phyloP scores from a whole-genome alignment of 2,888 invertebrate species.

The Agrochola circellaris region DNA sequence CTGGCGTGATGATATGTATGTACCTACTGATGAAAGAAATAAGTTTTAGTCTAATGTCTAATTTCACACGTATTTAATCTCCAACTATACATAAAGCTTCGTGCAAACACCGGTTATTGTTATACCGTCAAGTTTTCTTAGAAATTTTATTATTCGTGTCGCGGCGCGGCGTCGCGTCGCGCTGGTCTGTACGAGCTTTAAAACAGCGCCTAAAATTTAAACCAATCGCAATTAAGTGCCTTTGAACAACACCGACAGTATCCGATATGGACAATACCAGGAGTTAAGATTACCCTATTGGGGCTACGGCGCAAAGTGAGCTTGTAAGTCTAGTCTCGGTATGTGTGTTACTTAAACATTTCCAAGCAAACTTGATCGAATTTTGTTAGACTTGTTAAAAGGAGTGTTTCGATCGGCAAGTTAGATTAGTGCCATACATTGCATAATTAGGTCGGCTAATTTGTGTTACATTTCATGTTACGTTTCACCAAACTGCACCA shows the following conservation, averaged over 20 bases:
- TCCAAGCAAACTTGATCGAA: neutral
- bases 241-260: slow-evolving; percentile 33
- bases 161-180: no score
- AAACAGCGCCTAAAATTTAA: slow-evolving; percentile 5
- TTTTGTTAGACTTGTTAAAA: neutral
- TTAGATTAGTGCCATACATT: no score
- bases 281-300: slow-evolving; percentile 43
- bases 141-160: no score
- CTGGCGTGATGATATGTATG: neutral
- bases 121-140: no score
- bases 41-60: no score
- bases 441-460: no score
- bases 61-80: neutral
- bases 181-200: no score
- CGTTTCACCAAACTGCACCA: no score
- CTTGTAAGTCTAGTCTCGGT: neutral
- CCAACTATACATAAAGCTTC: neutral
- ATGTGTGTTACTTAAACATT: slow-evolving; percentile 1
- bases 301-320: neutral
- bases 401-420: neutral
- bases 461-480: no score
- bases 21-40: neutral
- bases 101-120: no score
- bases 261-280: slow-evolving; percentile 34
- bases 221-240: neutral